A percentile compares a stretch with the other conserved stretches of the same genome.
phyloP scores from a whole-genome alignment of 37 sponge, comb jelly and placozoan species.

The Geodia barretti region DNA sequence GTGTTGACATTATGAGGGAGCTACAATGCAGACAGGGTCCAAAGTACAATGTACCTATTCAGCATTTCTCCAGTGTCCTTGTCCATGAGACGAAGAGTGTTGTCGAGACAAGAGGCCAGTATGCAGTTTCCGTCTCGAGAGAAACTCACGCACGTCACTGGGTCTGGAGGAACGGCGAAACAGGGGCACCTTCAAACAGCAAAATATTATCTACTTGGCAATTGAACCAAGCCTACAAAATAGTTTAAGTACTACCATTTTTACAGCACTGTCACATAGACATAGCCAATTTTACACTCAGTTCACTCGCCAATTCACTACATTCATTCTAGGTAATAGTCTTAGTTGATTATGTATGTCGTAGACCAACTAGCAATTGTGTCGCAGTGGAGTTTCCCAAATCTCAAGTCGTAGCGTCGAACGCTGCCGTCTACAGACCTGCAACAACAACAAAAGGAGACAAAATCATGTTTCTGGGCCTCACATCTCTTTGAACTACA shows the following conservation, averaged over 20 bases:
- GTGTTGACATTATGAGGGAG: neutral
- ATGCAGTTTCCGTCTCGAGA: slow-evolving; percentile 86
- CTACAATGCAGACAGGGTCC: neutral
- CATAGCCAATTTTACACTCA: no score
- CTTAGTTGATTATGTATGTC: neutral
- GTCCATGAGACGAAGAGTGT: slow-evolving; percentile 77
- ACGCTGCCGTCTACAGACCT: slow-evolving; percentile 87
- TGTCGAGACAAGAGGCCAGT: slow-evolving; percentile 79
- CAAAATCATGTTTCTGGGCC: neutral
- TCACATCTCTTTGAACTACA: no score
- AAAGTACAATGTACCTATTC: slow-evolving; percentile 36
- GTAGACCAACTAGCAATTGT: slow-evolving; percentile 73
- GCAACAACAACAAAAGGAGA: neutral
- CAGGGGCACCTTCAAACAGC: neutral
- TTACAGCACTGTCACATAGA: no score
- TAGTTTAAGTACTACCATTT: no score
- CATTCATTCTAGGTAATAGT: neutral
- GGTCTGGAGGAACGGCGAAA: slow-evolving; percentile 34
- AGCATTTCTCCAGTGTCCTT: slow-evolving; percentile 89
- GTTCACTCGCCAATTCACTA: no score
- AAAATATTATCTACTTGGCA: neutral
- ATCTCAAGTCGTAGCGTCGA: slow-evolving; percentile 80
- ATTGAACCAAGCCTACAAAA: neutral
- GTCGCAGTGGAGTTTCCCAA: slow-evolving; percentile 72
- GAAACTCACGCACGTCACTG: slow-evolving; percentile 80